A percentile compares a stretch with the other conserved stretches of the same genome.
Evolutionary conservation across 2,888 invertebrate genomes (phyloP).

Genomic region (Patella pellucida): DNA sequence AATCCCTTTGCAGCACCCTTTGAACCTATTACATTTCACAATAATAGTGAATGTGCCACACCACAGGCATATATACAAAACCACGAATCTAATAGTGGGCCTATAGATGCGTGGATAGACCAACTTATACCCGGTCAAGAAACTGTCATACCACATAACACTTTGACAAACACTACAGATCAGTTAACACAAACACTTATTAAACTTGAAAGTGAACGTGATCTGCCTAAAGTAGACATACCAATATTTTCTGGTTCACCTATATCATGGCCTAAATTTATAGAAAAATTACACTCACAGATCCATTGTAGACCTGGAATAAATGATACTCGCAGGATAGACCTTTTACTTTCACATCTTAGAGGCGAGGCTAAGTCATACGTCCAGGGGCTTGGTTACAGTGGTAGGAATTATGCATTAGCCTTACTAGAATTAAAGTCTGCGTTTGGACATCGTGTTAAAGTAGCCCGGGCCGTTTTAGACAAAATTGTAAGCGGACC

Average conservation of each 20-base stretch:
- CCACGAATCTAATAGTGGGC: not conserved
- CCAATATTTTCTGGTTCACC: not conserved
- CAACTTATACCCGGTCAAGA: slow-evolving; percentile 5
- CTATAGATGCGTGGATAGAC: slow-evolving; percentile 18
- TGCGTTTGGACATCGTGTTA: not conserved
- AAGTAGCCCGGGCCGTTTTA: not conserved
- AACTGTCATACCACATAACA: not conserved
- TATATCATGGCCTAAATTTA: not conserved
- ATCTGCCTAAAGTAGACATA: slow-evolving; percentile 9
- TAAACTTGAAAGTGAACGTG: slow-evolving; percentile 15
- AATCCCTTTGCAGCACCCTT: no score
- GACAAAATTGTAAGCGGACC: not conserved
- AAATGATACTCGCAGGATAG: not conserved
- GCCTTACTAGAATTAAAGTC: not conserved
- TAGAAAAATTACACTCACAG: not conserved
- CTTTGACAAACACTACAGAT: not conserved
- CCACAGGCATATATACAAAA: not conserved
- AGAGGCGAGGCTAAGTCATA: not conserved
- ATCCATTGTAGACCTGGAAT: not conserved
- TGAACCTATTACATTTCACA: no score
- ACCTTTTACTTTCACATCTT: not conserved
- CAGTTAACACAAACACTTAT: not conserved
- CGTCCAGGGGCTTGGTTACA: not conserved
- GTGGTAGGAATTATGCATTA: not conserved
- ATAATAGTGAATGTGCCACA: no score